Conservation (phyloP, 1,140 invertebrate genomes). For the Hylaeus anthracinus region DNA sequence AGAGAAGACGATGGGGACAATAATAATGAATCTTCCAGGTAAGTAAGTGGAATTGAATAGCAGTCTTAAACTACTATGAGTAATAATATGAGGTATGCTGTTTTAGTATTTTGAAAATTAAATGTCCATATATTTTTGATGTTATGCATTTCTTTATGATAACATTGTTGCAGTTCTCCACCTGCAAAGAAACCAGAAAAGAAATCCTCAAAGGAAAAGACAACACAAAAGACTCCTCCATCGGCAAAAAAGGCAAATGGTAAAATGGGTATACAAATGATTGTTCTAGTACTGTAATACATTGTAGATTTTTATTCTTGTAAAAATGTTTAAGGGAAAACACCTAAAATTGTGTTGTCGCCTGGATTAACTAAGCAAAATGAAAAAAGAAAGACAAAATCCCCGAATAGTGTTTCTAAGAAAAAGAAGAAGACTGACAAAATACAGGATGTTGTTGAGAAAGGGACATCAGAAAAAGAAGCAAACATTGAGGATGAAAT, state of each 20-base stretch:
- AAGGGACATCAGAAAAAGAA: neutral
- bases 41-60: slow-evolving; percentile 5
- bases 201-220: slow-evolving; percentile 37
- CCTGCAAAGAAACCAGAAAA: slow-evolving; percentile 48
- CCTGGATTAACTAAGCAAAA: slow-evolving; percentile 25
- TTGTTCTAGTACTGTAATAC: neutral
- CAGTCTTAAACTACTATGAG: slow-evolving; percentile 4
- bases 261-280: slow-evolving; percentile 23
- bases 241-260: slow-evolving; percentile 18
- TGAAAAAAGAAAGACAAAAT: slow-evolving; percentile 38
- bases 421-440: slow-evolving; percentile 27
- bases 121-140: neutral
- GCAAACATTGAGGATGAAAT: neutral
- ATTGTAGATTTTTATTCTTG: neutral
- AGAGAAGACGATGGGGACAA: slow-evolving; percentile 37
- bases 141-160: neutral
- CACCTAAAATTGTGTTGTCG: slow-evolving; percentile 31
- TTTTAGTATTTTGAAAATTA: neutral
- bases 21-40: slow-evolving; percentile 34
- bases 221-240: slow-evolving; percentile 34
- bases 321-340: slow-evolving; percentile 22
- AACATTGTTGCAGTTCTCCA: slow-evolving; percentile 45
- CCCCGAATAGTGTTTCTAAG: slow-evolving; percentile 11
- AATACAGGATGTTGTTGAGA: neutral
- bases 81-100: neutral